Conservation (phyloP, 1,140 invertebrate genomes). For the Gonatopus flavifemur region DNA sequence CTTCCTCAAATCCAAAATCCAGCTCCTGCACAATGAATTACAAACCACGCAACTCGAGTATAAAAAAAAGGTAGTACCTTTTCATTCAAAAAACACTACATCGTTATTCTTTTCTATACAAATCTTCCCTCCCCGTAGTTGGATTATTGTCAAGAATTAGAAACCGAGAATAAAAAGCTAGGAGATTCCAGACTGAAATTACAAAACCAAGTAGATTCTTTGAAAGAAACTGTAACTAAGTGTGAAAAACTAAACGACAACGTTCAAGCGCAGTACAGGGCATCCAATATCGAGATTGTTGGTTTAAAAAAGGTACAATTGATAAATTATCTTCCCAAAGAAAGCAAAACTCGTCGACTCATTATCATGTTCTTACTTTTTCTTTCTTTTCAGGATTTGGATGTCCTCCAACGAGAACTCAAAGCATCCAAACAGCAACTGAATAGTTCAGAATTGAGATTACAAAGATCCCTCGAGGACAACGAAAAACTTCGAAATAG, state of each 20-base stretch:
- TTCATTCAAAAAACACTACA: neutral
- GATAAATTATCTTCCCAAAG: conserved; percentile 5
- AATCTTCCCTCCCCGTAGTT: conserved; percentile 29
- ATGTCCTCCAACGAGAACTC: conserved; percentile 54
- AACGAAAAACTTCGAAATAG: conserved; percentile 51
- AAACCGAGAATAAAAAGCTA: conserved; percentile 48
- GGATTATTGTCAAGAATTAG: conserved; percentile 48
- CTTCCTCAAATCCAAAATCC: conserved; percentile 54
- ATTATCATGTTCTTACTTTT: too few relatives aligned
- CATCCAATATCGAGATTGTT: conserved; percentile 48
- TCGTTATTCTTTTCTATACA: neutral
- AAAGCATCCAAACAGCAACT: conserved; percentile 45
- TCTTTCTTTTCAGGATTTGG: conserved; percentile 46
- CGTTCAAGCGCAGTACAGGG: conserved; percentile 44
- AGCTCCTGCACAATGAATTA: conserved; percentile 49
- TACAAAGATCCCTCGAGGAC: conserved; percentile 56
- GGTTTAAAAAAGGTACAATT: conserved; percentile 52
- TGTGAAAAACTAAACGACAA: conserved; percentile 41
- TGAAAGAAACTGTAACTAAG: conserved; percentile 49
- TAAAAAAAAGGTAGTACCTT: conserved; percentile 47
- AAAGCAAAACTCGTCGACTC: too few relatives aligned
- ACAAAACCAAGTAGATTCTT: conserved; percentile 39
- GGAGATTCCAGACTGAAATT: conserved; percentile 51
- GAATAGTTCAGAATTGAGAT: conserved; percentile 45
- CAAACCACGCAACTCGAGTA: conserved; percentile 46